Evolutionary conservation across 1,140 invertebrate genomes (phyloP).

Genomic region (Zophobas atratus): DNA sequence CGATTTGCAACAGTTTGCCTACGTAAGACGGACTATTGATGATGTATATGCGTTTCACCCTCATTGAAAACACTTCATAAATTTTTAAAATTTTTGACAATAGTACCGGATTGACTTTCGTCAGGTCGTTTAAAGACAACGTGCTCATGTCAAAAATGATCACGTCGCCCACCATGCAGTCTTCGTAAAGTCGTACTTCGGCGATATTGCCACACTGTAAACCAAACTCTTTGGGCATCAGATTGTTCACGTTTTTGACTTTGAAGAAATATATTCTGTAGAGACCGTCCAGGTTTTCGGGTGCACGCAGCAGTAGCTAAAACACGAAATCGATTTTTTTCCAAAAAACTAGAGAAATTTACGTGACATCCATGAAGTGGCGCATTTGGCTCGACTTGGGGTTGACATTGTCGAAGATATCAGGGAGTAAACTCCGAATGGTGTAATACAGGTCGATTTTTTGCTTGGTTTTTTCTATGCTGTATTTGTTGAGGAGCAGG

Average conservation of each 20-base stretch:
- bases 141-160: neutral
- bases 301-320: too few species aligned
- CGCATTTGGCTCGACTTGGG: neutral
- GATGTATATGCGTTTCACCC: constrained; percentile 6
- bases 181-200: neutral
- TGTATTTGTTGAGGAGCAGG: constrained; percentile 2
- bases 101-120: neutral
- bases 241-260: neutral
- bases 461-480: constrained; percentile 35
- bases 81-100: neutral
- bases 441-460: constrained; percentile 46
- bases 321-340: too few species aligned
- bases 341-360: neutral
- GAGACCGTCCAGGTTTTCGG: too few species aligned
- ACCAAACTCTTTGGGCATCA: too few species aligned
- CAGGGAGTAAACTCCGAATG: constrained; percentile 19
- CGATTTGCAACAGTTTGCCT: neutral
- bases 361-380: neutral
- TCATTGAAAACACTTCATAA: neutral
- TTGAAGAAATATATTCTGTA: neutral
- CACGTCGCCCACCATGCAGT: neutral
- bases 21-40: neutral
- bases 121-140: neutral
- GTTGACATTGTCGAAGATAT: constrained; percentile 14
- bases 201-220: neutral